Conservation (phyloP, 2,797 vertebrate genomes). For the Prunella strophiata region DNA sequence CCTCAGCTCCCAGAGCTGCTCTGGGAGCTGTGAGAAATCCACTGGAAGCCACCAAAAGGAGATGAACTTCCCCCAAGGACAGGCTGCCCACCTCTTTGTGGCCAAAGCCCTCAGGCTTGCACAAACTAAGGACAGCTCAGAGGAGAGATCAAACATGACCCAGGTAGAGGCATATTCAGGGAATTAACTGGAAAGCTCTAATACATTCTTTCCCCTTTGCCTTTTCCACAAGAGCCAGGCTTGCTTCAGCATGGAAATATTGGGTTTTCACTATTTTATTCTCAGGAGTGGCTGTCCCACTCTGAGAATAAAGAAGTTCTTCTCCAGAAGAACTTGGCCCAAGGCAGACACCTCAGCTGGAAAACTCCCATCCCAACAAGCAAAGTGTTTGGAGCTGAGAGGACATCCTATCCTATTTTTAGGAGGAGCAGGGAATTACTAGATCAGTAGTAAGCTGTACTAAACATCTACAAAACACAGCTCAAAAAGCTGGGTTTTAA, state of each 20-base stretch:
- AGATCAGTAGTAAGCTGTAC: background rate
- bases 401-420: background rate
- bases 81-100: background rate
- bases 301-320: background rate
- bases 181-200: background rate
- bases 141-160: background rate
- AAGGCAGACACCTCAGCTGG: background rate
- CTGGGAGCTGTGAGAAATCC: no score
- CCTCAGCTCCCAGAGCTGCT: no score
- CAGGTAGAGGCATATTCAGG: background rate
- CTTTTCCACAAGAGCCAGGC: background rate
- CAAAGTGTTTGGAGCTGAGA: background rate
- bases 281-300: background rate
- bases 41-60: background rate
- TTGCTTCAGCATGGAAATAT: background rate
- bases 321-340: background rate
- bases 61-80: background rate
- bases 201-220: background rate
- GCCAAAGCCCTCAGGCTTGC: background rate
- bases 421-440: background rate
- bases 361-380: background rate
- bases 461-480: background rate
- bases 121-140: background rate
- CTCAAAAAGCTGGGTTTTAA: background rate
- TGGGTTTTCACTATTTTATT: background rate